Conservation (phyloP, 2,113 vertebrate species). For the Accipiter cooperii region DNA sequence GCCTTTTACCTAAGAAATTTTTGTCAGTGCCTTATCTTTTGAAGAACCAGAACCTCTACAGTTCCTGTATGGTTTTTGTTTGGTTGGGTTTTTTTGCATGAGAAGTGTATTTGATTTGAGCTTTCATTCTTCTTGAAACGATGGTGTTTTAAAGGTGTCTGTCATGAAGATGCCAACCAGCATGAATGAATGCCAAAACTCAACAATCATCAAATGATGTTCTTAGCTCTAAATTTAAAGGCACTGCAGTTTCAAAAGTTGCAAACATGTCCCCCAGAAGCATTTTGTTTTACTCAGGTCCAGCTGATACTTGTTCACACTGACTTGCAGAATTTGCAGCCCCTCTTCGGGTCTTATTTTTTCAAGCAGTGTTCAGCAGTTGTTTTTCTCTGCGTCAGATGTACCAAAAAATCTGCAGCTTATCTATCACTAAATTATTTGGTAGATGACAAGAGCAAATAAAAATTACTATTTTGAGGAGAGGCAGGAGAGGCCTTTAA, state of each 20-base stretch:
- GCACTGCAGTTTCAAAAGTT: constrained; percentile 69
- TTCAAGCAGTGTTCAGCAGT: constrained; percentile 52
- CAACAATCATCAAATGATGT: constrained; percentile 46
- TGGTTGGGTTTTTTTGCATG: neutral
- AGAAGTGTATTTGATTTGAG: constrained; percentile 53
- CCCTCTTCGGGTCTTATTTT: neutral
- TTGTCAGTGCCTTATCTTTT: constrained; percentile 85
- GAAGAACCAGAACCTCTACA: constrained; percentile 78
- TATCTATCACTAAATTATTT: constrained; percentile 13
- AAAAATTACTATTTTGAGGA: neutral
- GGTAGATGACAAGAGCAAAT: constrained; percentile 29
- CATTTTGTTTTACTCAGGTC: constrained; percentile 71
- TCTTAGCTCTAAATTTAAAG: constrained; percentile 63
- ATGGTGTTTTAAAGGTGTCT: constrained; percentile 55
- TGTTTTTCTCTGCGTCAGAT: constrained; percentile 3
- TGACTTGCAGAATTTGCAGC: constrained; percentile 28
- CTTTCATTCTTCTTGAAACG: constrained; percentile 56
- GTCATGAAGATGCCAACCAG: constrained; percentile 47
- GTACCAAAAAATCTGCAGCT: constrained; percentile 42
- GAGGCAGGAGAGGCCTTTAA: neutral
- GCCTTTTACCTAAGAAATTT: constrained; percentile 87
- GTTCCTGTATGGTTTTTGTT: constrained; percentile 60
- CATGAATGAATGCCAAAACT: constrained; percentile 65
- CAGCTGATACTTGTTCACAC: constrained; percentile 41
- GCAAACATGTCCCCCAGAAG: constrained; percentile 46